Conservation (phyloP, 1,140 invertebrate genomes). For the Stratiolaelaps scimitus region DNA sequence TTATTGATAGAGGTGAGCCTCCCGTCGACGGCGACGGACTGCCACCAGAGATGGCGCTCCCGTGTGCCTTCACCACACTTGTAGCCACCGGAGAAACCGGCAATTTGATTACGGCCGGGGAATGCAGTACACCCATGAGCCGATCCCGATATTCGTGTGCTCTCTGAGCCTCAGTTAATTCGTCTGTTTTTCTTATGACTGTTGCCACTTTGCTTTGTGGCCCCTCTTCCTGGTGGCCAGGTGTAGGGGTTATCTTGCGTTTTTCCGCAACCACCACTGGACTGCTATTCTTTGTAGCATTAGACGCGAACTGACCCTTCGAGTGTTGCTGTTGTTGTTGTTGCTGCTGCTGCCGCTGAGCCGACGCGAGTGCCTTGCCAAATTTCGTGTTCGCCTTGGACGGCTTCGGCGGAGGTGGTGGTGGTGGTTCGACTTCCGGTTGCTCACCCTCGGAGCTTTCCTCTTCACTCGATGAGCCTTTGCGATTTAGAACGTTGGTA, state of each 20-base stretch:
- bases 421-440: not conserved
- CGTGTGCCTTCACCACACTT: too few species aligned
- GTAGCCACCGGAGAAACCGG: too few species aligned
- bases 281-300: too few species aligned
- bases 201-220: too few species aligned
- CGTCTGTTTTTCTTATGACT: not conserved
- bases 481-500: not conserved
- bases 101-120: not conserved
- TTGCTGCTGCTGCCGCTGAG: not conserved
- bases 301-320: constrained; percentile 1
- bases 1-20: too few species aligned
- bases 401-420: not conserved
- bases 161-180: constrained; percentile 5
- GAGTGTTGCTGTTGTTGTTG: constrained; percentile 1
- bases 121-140: constrained; percentile 1
- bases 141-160: constrained; percentile 19
- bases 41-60: too few species aligned
- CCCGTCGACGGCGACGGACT: too few species aligned
- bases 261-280: not conserved
- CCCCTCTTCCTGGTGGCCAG: too few species aligned
- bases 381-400: constrained; percentile 16
- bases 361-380: constrained; percentile 7
- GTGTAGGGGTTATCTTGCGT: not conserved
- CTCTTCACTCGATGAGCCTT: constrained; percentile 14
- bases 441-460: constrained; percentile 16